These are phyloP conservation scores for Galeruca laticollis DNA, from an alignment of 2,888 invertebrate genomes.

Conservation along the genomic window DNA sequence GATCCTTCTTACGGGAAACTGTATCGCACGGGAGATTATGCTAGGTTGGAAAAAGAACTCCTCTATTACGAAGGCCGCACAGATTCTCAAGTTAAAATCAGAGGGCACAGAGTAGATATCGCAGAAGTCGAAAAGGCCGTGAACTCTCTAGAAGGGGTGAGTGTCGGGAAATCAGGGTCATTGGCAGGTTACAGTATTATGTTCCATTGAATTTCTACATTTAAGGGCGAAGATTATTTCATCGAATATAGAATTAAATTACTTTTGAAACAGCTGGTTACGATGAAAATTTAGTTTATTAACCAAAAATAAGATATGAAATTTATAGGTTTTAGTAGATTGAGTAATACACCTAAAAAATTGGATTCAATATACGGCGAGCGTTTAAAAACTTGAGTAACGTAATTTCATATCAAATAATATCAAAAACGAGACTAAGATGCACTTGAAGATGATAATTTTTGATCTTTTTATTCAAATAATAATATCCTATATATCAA, in stretches of 20 bases:
- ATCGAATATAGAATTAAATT: no score
- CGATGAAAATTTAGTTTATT: no score
- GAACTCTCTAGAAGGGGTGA: constrained; percentile 69
- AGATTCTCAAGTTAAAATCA: constrained; percentile 86
- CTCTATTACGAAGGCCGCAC: constrained; percentile 85
- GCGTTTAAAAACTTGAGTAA: background rate
- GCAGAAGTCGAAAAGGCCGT: constrained; percentile 86
- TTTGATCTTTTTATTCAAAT: no score
- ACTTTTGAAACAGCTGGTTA: background rate
- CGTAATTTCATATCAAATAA: no score
- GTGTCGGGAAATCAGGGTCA: constrained; percentile 20
- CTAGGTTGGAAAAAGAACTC: constrained; percentile 74
- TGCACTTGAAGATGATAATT: no score
- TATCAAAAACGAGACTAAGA: no score
- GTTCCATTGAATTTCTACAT: constrained; percentile 9
- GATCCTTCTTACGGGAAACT: constrained; percentile 77
- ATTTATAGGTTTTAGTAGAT: no score
- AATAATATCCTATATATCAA: no score
- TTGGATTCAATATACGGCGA: background rate
- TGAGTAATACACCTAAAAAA: no score
- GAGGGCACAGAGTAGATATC: constrained; percentile 88
- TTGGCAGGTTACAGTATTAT: background rate
- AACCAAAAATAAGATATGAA: no score
- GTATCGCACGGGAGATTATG: constrained; percentile 89
- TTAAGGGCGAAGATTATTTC: no score